phyloP scores from a whole-genome alignment of 1,140 invertebrate genomes.

The Eurosta solidaginis region DNA sequence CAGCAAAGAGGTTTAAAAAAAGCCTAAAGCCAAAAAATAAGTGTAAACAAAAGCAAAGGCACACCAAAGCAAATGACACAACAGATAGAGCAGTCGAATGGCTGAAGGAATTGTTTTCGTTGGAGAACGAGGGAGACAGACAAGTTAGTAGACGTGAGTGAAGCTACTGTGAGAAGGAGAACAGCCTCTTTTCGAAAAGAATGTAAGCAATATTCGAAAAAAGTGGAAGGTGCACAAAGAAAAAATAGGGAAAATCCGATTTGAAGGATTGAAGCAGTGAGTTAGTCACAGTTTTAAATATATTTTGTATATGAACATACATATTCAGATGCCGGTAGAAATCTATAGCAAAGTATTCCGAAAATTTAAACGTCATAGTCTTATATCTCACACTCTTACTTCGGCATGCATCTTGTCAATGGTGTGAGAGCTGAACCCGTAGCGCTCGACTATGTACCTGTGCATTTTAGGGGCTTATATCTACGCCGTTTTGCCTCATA shows the following conservation, averaged over 20 bases:
- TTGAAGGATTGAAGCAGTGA: background rate
- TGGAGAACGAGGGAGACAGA: background rate
- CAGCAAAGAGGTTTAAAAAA: background rate
- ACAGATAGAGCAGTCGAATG: background rate
- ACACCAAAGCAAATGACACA: background rate
- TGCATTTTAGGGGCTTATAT: too few species aligned
- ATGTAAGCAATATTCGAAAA: background rate
- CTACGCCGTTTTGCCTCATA: too few species aligned
- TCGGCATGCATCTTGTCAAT: too few species aligned
- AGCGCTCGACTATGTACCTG: too few species aligned
- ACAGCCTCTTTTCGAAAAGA: background rate
- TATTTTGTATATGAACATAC: too few species aligned
- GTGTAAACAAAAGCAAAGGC: background rate
- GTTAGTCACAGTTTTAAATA: background rate
- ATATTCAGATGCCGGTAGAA: too few species aligned
- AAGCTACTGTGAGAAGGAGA: background rate
- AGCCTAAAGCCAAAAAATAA: background rate
- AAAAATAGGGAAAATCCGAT: background rate
- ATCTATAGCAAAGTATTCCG: too few species aligned
- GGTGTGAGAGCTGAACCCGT: too few species aligned
- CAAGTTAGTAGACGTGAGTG: background rate
- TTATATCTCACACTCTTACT: too few species aligned
- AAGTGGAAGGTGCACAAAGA: background rate
- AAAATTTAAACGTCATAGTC: too few species aligned
- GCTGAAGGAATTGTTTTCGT: too few species aligned